Evolutionary conservation across 64 coral and sea anemone species (phyloP).

Genomic region (Montipora efflorescens): DNA sequence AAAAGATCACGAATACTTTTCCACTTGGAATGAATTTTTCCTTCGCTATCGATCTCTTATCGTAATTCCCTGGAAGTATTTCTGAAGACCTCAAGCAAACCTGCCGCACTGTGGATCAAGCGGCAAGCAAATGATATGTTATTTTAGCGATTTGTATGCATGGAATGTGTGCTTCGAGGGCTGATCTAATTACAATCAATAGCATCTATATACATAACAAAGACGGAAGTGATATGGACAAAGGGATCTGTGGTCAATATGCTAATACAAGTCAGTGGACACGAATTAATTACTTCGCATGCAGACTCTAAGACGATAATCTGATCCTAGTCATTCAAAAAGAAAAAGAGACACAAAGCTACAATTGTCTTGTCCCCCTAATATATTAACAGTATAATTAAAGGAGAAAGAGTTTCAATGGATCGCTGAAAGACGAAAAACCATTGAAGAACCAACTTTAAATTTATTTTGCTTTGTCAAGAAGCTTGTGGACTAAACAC

Average conservation of each 20-base stretch:
- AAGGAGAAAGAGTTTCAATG: too few species aligned
- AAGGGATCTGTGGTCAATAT: not conserved
- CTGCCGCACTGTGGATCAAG: not conserved
- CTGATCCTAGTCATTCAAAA: too few species aligned
- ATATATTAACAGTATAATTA: too few species aligned
- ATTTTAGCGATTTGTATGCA: not conserved
- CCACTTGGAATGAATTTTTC: too few species aligned
- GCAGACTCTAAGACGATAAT: not conserved
- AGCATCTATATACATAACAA: conserved; percentile 14
- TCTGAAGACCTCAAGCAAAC: not conserved
- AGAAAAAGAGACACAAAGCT: too few species aligned
- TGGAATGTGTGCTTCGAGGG: conserved; percentile 14
- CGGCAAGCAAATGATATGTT: not conserved
- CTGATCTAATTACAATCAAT: not conserved
- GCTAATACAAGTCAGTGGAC: not conserved
- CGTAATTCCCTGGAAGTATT: not conserved
- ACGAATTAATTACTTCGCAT: not conserved
- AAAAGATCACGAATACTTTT: not conserved
- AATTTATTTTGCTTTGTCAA: too few species aligned
- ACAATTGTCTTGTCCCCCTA: too few species aligned
- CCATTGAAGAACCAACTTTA: too few species aligned
- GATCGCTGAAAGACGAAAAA: too few species aligned
- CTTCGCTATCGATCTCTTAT: not conserved
- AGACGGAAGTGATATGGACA: not conserved
- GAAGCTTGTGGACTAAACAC: too few species aligned